These are phyloP conservation scores for Sinelater perroti DNA, from an alignment of 2,888 invertebrate genomes.

Conservation along the genomic window DNA sequence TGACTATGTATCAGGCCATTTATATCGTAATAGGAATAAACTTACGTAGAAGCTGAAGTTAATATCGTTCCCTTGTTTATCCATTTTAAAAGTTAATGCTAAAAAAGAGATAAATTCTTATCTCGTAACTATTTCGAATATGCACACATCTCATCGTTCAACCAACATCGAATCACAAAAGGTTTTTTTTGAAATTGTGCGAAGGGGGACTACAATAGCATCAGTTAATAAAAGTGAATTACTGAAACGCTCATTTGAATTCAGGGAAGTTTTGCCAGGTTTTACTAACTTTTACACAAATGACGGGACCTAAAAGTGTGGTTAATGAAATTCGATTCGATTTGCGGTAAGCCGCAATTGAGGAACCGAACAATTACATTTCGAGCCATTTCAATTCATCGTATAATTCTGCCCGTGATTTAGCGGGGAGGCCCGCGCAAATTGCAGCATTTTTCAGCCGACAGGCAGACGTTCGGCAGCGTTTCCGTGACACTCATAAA, in stretches of 20 bases:
- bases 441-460: slow-evolving; percentile 34
- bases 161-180: too few species aligned
- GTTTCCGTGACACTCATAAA: slow-evolving; percentile 20
- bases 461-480: slow-evolving; percentile 16
- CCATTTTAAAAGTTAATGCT: too few species aligned
- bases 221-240: slow-evolving; percentile 37
- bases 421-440: slow-evolving; percentile 29
- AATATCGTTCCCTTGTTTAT: too few species aligned
- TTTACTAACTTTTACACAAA: slow-evolving; percentile 38
- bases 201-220: too few species aligned
- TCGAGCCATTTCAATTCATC: slow-evolving; percentile 37
- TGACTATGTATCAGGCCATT: too few species aligned
- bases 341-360: slow-evolving; percentile 38
- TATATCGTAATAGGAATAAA: too few species aligned
- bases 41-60: too few species aligned
- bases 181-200: too few species aligned
- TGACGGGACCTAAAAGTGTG: slow-evolving; percentile 37
- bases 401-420: slow-evolving; percentile 34
- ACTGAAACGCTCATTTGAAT: slow-evolving; percentile 35
- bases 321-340: slow-evolving; percentile 39
- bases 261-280: slow-evolving; percentile 36
- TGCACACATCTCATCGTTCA: too few species aligned
- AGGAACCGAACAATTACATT: slow-evolving; percentile 39
- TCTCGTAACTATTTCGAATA: too few species aligned
- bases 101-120: too few species aligned